These are phyloP conservation scores for Lutraria rhynchaena DNA, from an alignment of 1,140 invertebrate species.

Conservation along the genomic window DNA sequence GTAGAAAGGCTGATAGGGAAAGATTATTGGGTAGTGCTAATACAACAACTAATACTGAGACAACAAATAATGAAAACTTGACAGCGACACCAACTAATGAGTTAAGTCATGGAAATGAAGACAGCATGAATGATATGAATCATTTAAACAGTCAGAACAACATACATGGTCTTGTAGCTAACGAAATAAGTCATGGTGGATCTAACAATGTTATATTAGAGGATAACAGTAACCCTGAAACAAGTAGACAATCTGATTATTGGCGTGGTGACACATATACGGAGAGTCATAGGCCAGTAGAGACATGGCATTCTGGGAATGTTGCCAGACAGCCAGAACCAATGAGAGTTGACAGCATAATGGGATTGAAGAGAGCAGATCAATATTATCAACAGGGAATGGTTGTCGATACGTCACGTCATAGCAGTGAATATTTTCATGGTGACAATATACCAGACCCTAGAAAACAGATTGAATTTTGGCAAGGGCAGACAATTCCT, in stretches of 20 bases:
- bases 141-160: no score
- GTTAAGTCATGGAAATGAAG: no score
- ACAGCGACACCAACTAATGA: no score
- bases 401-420: slow-evolving; percentile 1
- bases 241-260: not conserved
- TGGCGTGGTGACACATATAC: slow-evolving; percentile 2
- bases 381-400: slow-evolving; percentile 10
- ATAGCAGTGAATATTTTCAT: slow-evolving; percentile 8
- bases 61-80: not conserved
- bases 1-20: slow-evolving; percentile 28
- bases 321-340: not conserved
- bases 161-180: no score
- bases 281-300: not conserved
- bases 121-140: no score
- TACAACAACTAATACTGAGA: not conserved
- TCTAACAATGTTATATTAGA: no score
- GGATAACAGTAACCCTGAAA: no score
- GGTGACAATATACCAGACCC: slow-evolving; percentile 35
- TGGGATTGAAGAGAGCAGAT: slow-evolving; percentile 3
- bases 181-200: no score
- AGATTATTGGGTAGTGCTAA: not conserved
- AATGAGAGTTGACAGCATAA: slow-evolving; percentile 4
- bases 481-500: slow-evolving; percentile 29
- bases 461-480: slow-evolving; percentile 39
- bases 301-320: not conserved